Base-by-base conservation (phyloP, 2,888 invertebrate species). In the Blastobasis lacticolella region DNA sequence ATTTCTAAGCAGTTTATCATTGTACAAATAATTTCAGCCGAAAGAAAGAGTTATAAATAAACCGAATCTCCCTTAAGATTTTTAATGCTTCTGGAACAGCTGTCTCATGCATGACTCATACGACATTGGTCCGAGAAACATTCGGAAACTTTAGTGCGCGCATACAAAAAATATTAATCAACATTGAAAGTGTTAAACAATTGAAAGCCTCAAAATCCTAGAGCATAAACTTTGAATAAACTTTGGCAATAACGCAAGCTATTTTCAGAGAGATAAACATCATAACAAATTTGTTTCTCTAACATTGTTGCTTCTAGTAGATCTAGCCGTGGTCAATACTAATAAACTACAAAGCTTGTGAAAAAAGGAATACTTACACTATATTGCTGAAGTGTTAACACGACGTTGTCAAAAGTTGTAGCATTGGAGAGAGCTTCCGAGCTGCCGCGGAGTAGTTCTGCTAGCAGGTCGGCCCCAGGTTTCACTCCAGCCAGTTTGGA, bases 401-500 rank as follows among this genome's bases (percentile, higher is more conserved):
- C 81, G 52, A 88, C 88, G 75, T 87, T 88, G 79, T 88, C 88
- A 71, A 89, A 86, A 54, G 83, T 75, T 9, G 84, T 77, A 5
- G 91, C 89, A 56, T 91, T 90, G 10, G 93, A 91, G 52, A 94
- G 84, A 59, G 94, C 92, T 74, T 95, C 95, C 44, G 95, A 95
- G 66, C 94, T 94, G 51, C 94, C 95, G 59, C 93, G 90, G 47
- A 95, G 89, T 56, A 95, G 83, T 73, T 94, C 94, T 46, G 94
- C 94, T 55, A 95, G 86, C 55, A 95, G 82, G 71, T 94, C 94
- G 1, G 77, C 80, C 37, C 82, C 84, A 5, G 86, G 81, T 55
- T 82, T 80, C 51, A 85, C 85, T 55, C 92, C 92, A 67, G 92
- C 93, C 59, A 94, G 86, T 75, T 94, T 94, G 10, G 93, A 94